Evolutionary conservation across 2,113 vertebrate species (phyloP).

Genomic region (Macroglossus sobrinus): DNA sequence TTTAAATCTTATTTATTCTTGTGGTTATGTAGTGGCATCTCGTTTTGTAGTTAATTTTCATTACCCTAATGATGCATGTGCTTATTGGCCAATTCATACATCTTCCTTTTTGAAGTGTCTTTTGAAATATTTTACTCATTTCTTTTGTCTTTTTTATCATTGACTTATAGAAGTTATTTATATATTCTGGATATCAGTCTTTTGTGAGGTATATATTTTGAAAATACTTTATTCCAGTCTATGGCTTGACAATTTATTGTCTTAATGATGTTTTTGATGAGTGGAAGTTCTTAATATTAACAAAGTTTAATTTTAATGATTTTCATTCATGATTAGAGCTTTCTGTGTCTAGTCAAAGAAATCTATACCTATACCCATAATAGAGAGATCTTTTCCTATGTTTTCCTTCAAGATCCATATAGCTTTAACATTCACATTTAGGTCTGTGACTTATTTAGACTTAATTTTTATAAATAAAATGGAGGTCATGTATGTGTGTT

Average conservation of each 20-base stretch:
- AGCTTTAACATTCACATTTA: not conserved
- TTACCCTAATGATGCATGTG: not conserved
- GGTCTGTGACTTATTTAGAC: not conserved
- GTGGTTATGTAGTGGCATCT: not conserved
- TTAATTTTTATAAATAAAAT: not conserved
- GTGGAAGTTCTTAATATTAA: not conserved
- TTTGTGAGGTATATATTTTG: not conserved
- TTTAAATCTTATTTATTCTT: not conserved
- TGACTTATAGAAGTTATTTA: conserved; percentile 4
- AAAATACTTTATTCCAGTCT: not conserved
- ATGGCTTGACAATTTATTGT: not conserved
- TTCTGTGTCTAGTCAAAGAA: not conserved
- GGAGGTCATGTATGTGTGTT: not conserved
- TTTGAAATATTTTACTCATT: not conserved
- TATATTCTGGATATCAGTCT: not conserved
- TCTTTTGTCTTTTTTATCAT: not conserved
- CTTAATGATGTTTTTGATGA: not conserved
- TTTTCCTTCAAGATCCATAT: not conserved
- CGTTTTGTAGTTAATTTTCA: not conserved
- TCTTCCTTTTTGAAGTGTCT: not conserved
- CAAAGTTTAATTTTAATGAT: not conserved
- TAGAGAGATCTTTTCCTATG: not conserved
- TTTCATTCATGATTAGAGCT: not conserved
- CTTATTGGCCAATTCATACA: not conserved
- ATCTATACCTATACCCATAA: not conserved